phyloP scores from a whole-genome alignment of 2,113 vertebrate genomes.

The Craseonycteris thonglongyai region DNA sequence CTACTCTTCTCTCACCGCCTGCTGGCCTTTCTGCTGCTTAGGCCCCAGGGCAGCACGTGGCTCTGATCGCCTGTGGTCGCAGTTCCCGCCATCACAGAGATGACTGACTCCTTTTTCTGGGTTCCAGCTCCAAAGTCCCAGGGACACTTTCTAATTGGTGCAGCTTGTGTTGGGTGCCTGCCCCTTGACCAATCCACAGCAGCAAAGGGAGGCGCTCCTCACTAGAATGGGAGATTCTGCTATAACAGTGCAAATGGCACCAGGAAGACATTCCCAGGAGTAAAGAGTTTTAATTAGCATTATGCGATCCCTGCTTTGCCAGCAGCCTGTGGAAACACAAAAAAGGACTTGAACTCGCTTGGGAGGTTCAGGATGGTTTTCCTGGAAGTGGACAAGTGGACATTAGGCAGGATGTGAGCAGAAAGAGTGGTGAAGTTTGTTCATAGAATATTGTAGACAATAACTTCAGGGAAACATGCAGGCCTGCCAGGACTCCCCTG shows the following conservation, averaged over 20 bases:
- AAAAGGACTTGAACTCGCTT: not conserved
- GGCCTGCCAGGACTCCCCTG: not conserved
- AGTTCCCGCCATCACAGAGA: not conserved
- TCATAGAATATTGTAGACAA: not conserved
- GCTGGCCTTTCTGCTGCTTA: not conserved
- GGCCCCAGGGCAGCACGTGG: not conserved
- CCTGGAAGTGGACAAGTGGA: not conserved
- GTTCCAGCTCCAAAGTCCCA: not conserved
- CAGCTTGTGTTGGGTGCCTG: not conserved
- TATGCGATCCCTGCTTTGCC: accelerated
- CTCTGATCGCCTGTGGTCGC: not conserved
- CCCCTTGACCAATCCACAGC: not conserved
- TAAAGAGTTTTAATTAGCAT: not conserved
- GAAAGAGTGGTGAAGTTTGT: not conserved
- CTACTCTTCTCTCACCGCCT: not conserved
- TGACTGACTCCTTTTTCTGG: not conserved
- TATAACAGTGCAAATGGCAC: accelerated
- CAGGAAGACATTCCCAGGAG: not conserved
- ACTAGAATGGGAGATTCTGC: not conserved
- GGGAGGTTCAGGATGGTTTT: not conserved
- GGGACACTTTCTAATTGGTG: not conserved
- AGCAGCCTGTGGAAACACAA: not conserved
- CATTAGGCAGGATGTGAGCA: not conserved
- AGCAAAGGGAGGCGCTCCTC: no score
- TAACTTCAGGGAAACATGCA: not conserved